Percentiles rank a stretch among this genome's conserved stretches.
These are phyloP conservation scores for Nymphalis polychloros DNA, from an alignment of 2,888 invertebrate species.

Conservation along the genomic window DNA sequence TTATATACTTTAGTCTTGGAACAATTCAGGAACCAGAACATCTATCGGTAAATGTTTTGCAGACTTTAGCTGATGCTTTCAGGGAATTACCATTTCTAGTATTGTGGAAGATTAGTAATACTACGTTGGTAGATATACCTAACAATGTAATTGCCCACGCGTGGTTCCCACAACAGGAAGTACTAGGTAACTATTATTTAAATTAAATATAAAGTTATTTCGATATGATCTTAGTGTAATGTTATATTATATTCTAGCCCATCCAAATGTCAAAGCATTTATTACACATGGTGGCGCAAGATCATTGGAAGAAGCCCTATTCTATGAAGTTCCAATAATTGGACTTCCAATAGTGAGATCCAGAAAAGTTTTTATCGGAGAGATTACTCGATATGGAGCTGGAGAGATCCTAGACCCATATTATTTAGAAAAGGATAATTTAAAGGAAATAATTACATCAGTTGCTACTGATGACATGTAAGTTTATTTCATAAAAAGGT, in stretches of 20 bases:
- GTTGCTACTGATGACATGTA: slow-evolving; percentile 61
- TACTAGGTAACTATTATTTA: slow-evolving; percentile 64
- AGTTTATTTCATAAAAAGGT: slow-evolving; percentile 39
- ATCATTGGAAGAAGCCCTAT: slow-evolving; percentile 74
- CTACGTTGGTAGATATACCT: slow-evolving; percentile 63
- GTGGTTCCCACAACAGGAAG: slow-evolving; percentile 82
- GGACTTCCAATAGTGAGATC: slow-evolving; percentile 66
- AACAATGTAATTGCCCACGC: slow-evolving; percentile 67
- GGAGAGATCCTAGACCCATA: slow-evolving; percentile 68
- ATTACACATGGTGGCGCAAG: slow-evolving; percentile 71
- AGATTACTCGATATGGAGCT: slow-evolving; percentile 62
- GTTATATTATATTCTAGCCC: slow-evolving; percentile 52
- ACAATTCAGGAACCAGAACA: slow-evolving; percentile 72
- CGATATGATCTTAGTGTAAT: neutral
- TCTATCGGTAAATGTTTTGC: slow-evolving; percentile 60
- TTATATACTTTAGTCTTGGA: slow-evolving; percentile 77
- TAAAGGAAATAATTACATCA: slow-evolving; percentile 54
- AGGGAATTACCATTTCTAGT: slow-evolving; percentile 73
- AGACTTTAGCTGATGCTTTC: slow-evolving; percentile 71
- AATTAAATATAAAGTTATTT: neutral
- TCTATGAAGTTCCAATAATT: slow-evolving; percentile 68
- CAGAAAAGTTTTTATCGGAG: slow-evolving; percentile 63
- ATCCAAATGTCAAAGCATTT: slow-evolving; percentile 71
- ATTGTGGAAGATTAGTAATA: slow-evolving; percentile 79
- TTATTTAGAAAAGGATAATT: slow-evolving; percentile 60